Percentiles rank a stretch among this genome's conserved stretches.
Conservation (phyloP, 2,113 vertebrate genomes). For the Delphinus delphis region DNA sequence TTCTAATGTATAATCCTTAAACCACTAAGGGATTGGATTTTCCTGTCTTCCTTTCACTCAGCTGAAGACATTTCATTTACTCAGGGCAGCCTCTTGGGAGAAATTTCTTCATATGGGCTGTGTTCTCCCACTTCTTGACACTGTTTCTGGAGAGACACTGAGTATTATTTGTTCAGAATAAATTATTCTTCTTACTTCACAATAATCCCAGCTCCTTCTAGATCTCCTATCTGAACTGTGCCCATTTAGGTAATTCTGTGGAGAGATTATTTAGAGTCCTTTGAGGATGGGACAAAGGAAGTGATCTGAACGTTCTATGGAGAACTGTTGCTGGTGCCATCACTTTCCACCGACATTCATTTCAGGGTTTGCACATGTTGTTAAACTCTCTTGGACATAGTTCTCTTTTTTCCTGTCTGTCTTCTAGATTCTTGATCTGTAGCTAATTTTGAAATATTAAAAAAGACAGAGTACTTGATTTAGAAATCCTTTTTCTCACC, state of each 20-base stretch:
- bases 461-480: neutral
- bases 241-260: neutral
- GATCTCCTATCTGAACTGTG: neutral
- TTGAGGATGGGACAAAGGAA: neutral
- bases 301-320: neutral
- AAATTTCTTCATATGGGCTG: neutral
- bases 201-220: neutral
- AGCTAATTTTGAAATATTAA: neutral
- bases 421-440: neutral
- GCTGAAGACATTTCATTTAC: neutral
- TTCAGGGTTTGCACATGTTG: neutral
- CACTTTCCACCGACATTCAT: neutral
- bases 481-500: neutral
- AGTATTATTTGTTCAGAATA: neutral
- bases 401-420: neutral
- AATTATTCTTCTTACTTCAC: neutral
- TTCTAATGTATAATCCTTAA: neutral
- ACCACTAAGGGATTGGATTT: neutral
- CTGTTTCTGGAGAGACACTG: neutral
- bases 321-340: neutral
- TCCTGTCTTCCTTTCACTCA: neutral
- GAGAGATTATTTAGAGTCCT: neutral
- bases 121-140: neutral
- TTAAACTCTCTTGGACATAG: neutral
- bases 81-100: neutral